A percentile compares a stretch with the other conserved stretches of the same genome.
These are phyloP conservation scores for Alosa alosa DNA, from an alignment of 2,113 vertebrate genomes.

Conservation along the genomic window DNA sequence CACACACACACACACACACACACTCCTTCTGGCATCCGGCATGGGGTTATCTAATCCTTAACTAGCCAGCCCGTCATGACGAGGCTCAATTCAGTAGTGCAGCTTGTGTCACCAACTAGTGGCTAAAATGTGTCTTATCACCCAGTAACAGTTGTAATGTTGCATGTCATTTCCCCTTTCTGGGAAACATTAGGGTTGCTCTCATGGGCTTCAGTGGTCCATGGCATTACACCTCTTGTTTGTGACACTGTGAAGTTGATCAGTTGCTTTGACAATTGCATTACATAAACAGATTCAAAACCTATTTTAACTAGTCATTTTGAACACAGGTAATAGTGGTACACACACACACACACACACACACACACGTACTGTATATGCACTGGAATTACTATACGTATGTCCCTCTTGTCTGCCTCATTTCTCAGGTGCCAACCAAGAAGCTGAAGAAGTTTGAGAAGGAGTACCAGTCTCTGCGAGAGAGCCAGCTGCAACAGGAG, in stretches of 20 bases:
- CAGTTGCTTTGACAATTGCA: too few species aligned
- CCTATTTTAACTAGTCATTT: background rate
- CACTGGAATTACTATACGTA: background rate
- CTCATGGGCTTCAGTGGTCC: background rate
- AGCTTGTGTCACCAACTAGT: background rate
- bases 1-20: constrained; percentile 5
- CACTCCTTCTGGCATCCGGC: background rate
- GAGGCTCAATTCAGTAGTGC: background rate
- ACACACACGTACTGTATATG: background rate
- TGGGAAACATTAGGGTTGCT: background rate
- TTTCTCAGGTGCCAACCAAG: constrained; percentile 89
- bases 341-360: background rate
- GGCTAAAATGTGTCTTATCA: background rate
- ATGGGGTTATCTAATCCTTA: background rate
- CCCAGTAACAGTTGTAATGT: background rate
- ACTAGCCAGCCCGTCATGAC: background rate
- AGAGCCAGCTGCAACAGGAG: constrained; percentile 94
- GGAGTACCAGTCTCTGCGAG: constrained; percentile 90
- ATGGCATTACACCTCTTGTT: background rate
- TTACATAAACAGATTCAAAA: background rate
- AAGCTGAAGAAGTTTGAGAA: constrained; percentile 99
- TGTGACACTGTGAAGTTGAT: background rate
- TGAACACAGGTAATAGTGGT: background rate
- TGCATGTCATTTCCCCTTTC: background rate
- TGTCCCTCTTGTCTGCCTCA: background rate